A percentile compares a stretch with the other conserved stretches of the same genome.
Evolutionary conservation across 2,797 vertebrate species (phyloP).

Genomic region (Monodelphis domestica): DNA sequence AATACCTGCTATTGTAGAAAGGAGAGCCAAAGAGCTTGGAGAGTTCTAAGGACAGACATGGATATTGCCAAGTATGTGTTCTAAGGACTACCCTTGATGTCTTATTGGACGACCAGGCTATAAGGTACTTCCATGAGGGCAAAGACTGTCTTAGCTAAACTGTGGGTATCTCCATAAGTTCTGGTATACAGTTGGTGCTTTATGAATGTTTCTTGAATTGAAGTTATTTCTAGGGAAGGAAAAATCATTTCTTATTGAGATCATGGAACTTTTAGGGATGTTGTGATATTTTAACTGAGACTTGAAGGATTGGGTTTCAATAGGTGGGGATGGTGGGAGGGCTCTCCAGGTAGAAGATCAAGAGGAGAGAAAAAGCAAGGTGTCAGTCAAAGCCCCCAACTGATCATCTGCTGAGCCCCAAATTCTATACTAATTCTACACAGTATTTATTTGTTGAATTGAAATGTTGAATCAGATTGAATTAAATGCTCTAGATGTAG

Average conservation of each 20-base stretch:
- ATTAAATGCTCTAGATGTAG: too few relatives aligned
- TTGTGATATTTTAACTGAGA: too few relatives aligned
- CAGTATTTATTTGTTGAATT: too few relatives aligned
- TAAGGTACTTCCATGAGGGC: background rate
- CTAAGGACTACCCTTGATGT: background rate
- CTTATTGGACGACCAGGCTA: background rate
- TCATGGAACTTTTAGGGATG: background rate
- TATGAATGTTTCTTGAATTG: background rate
- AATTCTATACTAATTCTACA: too few relatives aligned
- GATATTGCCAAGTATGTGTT: background rate
- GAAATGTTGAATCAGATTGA: too few relatives aligned
- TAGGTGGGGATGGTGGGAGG: too few relatives aligned
- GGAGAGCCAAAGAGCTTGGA: background rate
- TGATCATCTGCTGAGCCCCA: too few relatives aligned
- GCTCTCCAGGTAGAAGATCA: too few relatives aligned
- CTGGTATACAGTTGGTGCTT: background rate
- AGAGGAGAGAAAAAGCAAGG: too few relatives aligned
- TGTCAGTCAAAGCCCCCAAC: too few relatives aligned
- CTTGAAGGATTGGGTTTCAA: too few relatives aligned
- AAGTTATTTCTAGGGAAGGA: background rate
- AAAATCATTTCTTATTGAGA: background rate
- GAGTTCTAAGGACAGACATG: background rate
- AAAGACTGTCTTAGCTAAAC: background rate
- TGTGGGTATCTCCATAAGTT: background rate
- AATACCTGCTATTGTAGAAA: background rate